Percentiles rank a stretch among this genome's conserved stretches.
Conservation (phyloP, 2,113 vertebrate species). For the Rhynchomys soricoides region DNA sequence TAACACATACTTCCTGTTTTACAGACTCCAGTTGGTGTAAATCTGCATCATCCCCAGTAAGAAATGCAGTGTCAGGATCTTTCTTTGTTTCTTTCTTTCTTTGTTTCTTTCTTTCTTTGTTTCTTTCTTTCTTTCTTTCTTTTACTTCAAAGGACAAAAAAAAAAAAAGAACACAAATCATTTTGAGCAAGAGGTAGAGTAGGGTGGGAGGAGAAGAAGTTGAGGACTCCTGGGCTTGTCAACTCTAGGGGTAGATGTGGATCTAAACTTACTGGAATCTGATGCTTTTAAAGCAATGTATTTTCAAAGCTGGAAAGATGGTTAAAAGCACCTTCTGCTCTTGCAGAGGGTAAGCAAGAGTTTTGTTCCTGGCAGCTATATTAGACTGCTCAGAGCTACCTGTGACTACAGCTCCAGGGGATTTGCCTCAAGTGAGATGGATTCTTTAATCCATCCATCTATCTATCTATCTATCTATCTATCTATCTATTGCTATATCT, state of each 20-base stretch:
- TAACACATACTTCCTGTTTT: neutral
- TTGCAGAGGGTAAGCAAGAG: neutral
- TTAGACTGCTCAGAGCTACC: neutral
- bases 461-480: neutral
- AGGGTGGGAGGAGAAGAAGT: neutral
- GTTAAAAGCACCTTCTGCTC: neutral
- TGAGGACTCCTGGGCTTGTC: neutral
- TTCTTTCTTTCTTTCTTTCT: neutral
- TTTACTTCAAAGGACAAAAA: neutral
- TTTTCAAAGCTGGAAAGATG: neutral
- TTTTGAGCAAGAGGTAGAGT: neutral
- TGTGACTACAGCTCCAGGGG: neutral
- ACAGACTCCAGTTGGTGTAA: neutral
- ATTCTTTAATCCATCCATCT: neutral
- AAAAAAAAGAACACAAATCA: neutral
- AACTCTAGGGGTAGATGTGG: neutral
- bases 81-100: neutral
- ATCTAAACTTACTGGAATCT: neutral
- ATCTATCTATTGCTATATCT: neutral
- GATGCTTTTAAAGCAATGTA: neutral
- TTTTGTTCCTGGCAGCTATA: neutral
- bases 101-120: neutral
- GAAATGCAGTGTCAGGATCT: neutral
- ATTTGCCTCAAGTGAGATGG: neutral
- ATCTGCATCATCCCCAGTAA: neutral